These are phyloP conservation scores for Moxostoma hubbsi DNA, from an alignment of 2,797 vertebrate genomes.

Conservation along the genomic window DNA sequence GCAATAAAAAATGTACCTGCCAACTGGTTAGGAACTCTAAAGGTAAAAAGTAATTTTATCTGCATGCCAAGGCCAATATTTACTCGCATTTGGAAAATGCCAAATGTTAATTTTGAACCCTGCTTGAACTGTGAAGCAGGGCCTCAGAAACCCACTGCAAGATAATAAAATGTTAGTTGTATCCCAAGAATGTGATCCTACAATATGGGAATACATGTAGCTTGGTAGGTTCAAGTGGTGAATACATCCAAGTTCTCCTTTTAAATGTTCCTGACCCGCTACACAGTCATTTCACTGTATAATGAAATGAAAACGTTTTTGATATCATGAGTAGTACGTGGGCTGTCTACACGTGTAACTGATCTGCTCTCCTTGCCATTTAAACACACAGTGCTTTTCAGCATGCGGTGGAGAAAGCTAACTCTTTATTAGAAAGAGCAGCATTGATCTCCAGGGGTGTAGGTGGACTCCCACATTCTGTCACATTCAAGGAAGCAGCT, in stretches of 20 bases:
- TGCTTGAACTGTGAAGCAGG: background rate
- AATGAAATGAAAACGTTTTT: slow-evolving; percentile 55
- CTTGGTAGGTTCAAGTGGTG: slow-evolving; percentile 10
- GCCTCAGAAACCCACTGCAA: slow-evolving; percentile 1
- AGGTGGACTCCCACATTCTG: slow-evolving; percentile 45
- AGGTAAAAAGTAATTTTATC: background rate
- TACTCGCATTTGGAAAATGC: background rate
- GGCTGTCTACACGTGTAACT: slow-evolving; percentile 65
- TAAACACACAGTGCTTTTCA: slow-evolving; percentile 55
- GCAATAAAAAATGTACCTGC: background rate
- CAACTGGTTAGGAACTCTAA: background rate
- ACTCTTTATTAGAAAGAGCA: slow-evolving; percentile 61
- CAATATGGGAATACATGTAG: slow-evolving; percentile 10
- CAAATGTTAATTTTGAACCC: background rate
- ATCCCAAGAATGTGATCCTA: slow-evolving; percentile 17
- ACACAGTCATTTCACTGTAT: slow-evolving; percentile 41
- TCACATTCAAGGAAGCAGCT: slow-evolving; percentile 60
- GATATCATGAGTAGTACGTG: slow-evolving; percentile 56
- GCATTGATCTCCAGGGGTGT: slow-evolving; percentile 56
- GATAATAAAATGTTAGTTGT: slow-evolving; percentile 23
- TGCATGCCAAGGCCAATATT: background rate
- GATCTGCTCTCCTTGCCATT: slow-evolving; percentile 48
- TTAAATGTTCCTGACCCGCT: slow-evolving; percentile 31
- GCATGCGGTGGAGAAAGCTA: slow-evolving; percentile 53
- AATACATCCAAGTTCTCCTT: slow-evolving; percentile 24